Evolutionary conservation across 92 coral and sea anemone species (phyloP), one percentile per base, ranked within the genome.

Genomic region (Plumapathes pennacea): DNA sequence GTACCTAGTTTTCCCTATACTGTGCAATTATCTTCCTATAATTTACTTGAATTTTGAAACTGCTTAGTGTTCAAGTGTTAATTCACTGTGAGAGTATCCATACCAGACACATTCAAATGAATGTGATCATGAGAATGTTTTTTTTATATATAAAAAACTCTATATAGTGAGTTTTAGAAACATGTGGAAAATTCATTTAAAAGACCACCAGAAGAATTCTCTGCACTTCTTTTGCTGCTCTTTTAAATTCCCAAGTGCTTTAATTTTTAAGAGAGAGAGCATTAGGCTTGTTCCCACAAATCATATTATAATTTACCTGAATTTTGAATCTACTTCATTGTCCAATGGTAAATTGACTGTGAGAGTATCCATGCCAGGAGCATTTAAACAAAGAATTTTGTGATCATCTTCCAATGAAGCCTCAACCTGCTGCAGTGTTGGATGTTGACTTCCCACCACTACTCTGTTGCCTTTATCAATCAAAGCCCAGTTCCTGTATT

Each of bases 281-380:
- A 40, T 34, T 34, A 34, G 13, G 7, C 13, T 34, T 34, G 13
- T 34, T 13, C 7, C 13, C 4, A 50, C 3, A 1, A n/a, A 19
- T 9, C 10, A 10, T 7, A 31, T 32, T 23, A 38, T 6, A 6
- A 51, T 56, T 12, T 61, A 84, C 90, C 58, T 55, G 23, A 84
- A 15, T 47, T 34, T 75, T 46, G 42, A 44, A 18, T 38, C 57
- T 33, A 32, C 58, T 1, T 34, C 33, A 21, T 31, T 64, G 15
- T 32, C 49, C 31, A 72, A 46, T n/a, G 77, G 74, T 4, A 85
- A 27, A 15, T 54, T 56, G 10, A 94, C 25, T 43, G 57, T 75
- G 30, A 94, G 50, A 25, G 82, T 84, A 4, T 89, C 87, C 96
- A 88, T 88, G 17, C 81, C 85, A 17, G 96, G 96, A 5, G 88